Base-by-base conservation (phyloP, 2,888 invertebrate genomes). In the Watsonalla binaria region DNA sequence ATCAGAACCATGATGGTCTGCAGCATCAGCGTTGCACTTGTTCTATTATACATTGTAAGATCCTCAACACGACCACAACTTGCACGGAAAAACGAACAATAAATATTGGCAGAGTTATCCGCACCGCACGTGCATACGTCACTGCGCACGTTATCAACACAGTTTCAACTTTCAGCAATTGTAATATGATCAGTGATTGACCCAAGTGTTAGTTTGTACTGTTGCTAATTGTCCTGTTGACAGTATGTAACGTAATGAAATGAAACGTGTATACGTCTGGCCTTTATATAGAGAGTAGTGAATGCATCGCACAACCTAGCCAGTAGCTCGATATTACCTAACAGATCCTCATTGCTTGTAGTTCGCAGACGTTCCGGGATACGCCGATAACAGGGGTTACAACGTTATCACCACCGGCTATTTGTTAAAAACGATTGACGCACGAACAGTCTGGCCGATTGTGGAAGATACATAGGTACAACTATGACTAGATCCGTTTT, bases 311-410 rank as follows among this genome's bases (percentile, higher is more conserved):
- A 61, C 70, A 72, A 68, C 70, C 70, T 70, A 49, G 15, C 72
- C 61, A 62, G 52, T 62, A 60, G 42, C 59, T 59, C 60, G 60
- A 61, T 62, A 71, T 80, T 79, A 80, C 76, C 75, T 79, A 82
- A 80, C 79, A 79, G 76, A 76, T 81, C 76, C 80, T 78, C 71
- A 68, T 70, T 65, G 74, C 68, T 70, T 61, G 61, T 72, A 76
- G 78, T 78, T 78, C 76, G 82, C 84, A 90, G 89, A 89, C 90
- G 88, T 86, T 87, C 90, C 89, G 88, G 90, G 86, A 88, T 86
- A 80, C 73, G 69, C 59, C 62, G 90, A 89, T 90, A 90, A 84
- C 76, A 84, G 77, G 72, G 88, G 89, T 89, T 84, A 87, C 73
- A 62, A 70, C 84, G 86, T 86, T 90, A 90, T 90, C 90, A 63